Conservation (phyloP, 2,113 vertebrate genomes). For the Lophochroa leadbeateri region DNA sequence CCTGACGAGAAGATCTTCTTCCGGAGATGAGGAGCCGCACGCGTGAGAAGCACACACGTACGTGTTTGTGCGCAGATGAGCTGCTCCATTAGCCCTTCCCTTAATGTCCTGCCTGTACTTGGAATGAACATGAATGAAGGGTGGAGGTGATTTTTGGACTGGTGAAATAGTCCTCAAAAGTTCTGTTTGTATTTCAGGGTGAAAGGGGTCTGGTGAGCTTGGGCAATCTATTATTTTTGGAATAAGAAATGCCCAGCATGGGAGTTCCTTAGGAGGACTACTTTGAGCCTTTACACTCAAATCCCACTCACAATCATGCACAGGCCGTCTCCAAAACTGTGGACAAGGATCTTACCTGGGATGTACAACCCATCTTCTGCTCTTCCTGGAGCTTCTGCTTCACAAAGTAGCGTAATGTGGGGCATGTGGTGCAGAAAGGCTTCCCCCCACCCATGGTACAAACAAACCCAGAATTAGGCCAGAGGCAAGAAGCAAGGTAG, state of each 20-base stretch:
- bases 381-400: not conserved
- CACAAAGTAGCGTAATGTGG: not conserved
- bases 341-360: not conserved
- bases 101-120: not conserved
- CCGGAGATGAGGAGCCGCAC: slow-evolving; percentile 60
- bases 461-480: not conserved
- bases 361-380: not conserved
- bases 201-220: not conserved
- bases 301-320: accelerated
- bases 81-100: not conserved
- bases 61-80: not conserved
- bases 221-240: not conserved
- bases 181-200: not conserved
- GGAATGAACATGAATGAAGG: not conserved
- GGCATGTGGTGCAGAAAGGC: not conserved
- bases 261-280: not conserved
- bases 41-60: not conserved
- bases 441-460: not conserved
- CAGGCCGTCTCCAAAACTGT: not conserved
- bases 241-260: not conserved
- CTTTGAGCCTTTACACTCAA: not conserved
- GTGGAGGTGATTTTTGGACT: not conserved
- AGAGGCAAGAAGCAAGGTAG: not conserved
- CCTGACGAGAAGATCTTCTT: slow-evolving; percentile 75
- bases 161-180: not conserved